phyloP scores from a whole-genome alignment of 2,113 vertebrate genomes.

The Prinia subflava region DNA sequence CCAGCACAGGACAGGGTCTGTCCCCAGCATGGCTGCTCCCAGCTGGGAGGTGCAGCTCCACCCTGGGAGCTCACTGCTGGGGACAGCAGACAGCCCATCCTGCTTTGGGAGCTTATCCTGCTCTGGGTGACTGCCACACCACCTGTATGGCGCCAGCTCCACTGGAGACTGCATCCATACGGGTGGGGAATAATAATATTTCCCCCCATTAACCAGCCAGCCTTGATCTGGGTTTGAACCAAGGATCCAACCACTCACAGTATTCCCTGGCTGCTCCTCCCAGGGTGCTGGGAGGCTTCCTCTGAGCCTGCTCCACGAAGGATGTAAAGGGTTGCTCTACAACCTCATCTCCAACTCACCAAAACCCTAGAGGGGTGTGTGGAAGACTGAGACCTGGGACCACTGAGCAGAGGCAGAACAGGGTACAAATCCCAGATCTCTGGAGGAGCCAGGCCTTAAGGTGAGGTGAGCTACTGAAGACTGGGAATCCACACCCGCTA shows the following conservation, averaged over 20 bases:
- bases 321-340: neutral
- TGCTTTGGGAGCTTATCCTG: neutral
- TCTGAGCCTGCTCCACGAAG: neutral
- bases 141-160: neutral
- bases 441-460: neutral
- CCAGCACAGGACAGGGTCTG: neutral
- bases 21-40: accelerated
- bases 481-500: neutral
- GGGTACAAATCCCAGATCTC: neutral
- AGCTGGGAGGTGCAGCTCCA: neutral
- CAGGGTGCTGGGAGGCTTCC: neutral
- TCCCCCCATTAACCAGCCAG: neutral
- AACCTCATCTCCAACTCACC: neutral
- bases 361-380: accelerated
- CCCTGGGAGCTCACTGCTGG: neutral
- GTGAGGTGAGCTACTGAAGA: neutral
- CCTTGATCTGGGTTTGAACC: neutral
- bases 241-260: neutral
- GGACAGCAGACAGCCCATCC: neutral
- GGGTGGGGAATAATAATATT: neutral
- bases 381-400: neutral
- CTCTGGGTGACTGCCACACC: neutral
- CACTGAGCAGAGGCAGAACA: neutral
- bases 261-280: neutral
- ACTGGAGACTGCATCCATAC: neutral